A percentile compares a stretch with the other conserved stretches of the same genome.
These are phyloP conservation scores for Dendronephthya gigantea DNA, from an alignment of 64 coral and sea anemone species.

Conservation along the genomic window DNA sequence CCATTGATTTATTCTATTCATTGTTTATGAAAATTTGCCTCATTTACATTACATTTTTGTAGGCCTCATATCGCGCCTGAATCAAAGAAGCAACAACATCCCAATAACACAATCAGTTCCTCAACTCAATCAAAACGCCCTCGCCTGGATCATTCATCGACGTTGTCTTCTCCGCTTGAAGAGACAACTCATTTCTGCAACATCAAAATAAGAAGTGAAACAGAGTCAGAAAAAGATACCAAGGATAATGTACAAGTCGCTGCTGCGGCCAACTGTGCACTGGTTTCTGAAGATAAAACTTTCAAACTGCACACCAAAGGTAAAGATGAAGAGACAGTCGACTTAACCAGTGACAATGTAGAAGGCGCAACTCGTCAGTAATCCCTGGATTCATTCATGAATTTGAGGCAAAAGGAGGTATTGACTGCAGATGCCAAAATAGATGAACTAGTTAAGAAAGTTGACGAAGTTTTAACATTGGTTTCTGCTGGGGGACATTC, in stretches of 20 bases:
- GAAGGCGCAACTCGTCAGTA: not conserved
- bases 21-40: no score
- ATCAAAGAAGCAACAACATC: not conserved
- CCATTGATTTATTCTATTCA: no score
- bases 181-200: no score
- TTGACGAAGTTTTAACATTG: not conserved
- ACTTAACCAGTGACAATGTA: no score
- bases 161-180: not conserved
- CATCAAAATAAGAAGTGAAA: no score
- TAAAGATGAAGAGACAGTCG: no score
- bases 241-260: no score
- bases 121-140: not conserved
- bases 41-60: no score
- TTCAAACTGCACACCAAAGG: no score
- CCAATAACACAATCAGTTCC: not conserved
- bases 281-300: no score
- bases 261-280: no score
- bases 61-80: not conserved
- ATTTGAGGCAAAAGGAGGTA: not conserved
- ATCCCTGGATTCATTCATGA: not conserved
- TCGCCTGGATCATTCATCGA: not conserved
- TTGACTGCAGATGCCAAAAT: not conserved
- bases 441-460: constrained; percentile 11
- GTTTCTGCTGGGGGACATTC: not conserved
- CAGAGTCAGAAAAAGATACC: no score